Evolutionary conservation across 2,888 invertebrate genomes (phyloP).

Genomic region (Tiphia femorata): DNA sequence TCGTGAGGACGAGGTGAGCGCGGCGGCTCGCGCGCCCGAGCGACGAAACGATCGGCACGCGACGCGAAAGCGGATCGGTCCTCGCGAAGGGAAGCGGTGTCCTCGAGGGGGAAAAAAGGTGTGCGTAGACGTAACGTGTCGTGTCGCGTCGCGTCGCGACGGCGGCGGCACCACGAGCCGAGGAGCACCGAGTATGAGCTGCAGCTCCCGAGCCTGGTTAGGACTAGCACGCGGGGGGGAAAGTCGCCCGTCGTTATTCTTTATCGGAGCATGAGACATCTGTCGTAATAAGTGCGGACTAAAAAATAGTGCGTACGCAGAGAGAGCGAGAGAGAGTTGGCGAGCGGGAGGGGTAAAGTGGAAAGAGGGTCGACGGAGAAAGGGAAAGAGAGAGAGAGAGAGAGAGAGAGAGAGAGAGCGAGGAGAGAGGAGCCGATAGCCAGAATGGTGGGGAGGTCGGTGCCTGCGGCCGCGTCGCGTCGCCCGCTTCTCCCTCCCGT

Average conservation of each 20-base stretch:
- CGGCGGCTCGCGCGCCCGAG: neutral
- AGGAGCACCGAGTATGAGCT: constrained; percentile 41
- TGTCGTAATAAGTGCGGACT: constrained; percentile 77
- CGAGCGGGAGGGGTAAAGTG: constrained; percentile 29
- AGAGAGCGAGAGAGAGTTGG: constrained; percentile 54
- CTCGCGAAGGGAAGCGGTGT: constrained; percentile 5
- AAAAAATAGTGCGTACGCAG: constrained; percentile 74
- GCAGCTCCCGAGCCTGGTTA: constrained; percentile 53
- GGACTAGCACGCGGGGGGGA: constrained; percentile 49
- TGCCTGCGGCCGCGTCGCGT: constrained; percentile 44
- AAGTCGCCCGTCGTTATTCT: constrained; percentile 57
- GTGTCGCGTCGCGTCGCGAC: constrained; percentile 25
- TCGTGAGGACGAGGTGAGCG: neutral
- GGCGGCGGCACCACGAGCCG: constrained; percentile 35
- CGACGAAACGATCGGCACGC: neutral
- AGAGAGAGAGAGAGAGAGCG: constrained; percentile 10
- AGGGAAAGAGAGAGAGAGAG: constrained; percentile 37
- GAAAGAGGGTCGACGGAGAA: constrained; percentile 9
- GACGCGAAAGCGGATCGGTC: neutral
- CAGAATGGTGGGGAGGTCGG: constrained; percentile 45
- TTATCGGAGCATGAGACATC: constrained; percentile 74
- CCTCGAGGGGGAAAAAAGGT: constrained; percentile 7
- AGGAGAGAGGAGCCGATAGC: constrained; percentile 30
- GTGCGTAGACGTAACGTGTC: constrained; percentile 4
- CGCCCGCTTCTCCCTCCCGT: constrained; percentile 33